Conservation (phyloP, 2,888 invertebrate species). For the Cryptus viduatorius region DNA sequence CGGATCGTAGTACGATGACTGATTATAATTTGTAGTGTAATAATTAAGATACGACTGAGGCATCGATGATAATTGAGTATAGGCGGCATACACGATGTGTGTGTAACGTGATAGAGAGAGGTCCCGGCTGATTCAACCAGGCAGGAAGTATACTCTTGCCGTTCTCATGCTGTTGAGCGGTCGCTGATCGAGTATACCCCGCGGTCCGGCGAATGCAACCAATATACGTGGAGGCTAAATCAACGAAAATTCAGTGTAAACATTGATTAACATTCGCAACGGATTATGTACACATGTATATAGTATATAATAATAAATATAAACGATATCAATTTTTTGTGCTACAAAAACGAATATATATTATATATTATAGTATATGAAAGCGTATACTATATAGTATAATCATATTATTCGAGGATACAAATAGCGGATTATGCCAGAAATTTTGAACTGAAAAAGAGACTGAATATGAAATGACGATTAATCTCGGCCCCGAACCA, state of each 20-base stretch:
- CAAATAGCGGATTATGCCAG: constrained; percentile 43
- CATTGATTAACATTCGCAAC: constrained; percentile 68
- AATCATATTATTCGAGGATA: constrained; percentile 30
- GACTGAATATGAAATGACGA: constrained; percentile 51
- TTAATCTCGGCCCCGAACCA: constrained; percentile 52
- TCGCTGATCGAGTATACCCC: constrained; percentile 84
- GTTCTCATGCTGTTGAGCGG: constrained; percentile 85
- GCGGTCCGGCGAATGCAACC: constrained; percentile 82
- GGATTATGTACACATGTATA: constrained; percentile 69
- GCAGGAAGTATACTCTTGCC: constrained; percentile 85
- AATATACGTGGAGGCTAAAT: constrained; percentile 79
- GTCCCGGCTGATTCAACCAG: constrained; percentile 82
- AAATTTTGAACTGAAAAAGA: constrained; percentile 68
- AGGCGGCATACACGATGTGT: constrained; percentile 36
- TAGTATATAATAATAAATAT: constrained; percentile 45
- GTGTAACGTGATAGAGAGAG: constrained; percentile 63
- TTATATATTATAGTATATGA: constrained; percentile 44
- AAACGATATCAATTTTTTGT: constrained; percentile 13
- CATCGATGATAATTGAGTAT: constrained; percentile 45
- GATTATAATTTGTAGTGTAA: constrained; percentile 22
- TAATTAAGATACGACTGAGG: constrained; percentile 42
- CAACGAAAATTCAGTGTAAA: constrained; percentile 76
- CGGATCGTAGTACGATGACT: constrained; percentile 32
- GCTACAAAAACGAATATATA: constrained; percentile 21
- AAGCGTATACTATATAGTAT: constrained; percentile 32